phyloP scores from a whole-genome alignment of 1,140 invertebrate species.

The Macrobrachium nipponense region DNA sequence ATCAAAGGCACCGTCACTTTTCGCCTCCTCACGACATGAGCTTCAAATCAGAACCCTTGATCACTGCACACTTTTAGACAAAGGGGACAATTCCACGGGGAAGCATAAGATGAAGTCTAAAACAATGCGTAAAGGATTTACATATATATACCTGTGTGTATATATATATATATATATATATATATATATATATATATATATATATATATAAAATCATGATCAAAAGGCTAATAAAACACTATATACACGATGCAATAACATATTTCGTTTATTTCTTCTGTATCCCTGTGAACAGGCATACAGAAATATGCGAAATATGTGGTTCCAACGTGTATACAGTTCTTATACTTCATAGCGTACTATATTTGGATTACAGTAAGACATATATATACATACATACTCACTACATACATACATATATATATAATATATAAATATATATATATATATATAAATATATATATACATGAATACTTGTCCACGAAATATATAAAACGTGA shows the following conservation, averaged over 20 bases:
- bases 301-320: background rate
- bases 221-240: no score
- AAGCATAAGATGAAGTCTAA: no score
- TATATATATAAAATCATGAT: no score
- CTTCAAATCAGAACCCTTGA: no score
- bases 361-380: background rate
- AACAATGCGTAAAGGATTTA: no score
- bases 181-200: no score
- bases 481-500: background rate
- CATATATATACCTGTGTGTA: no score
- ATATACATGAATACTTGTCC: background rate
- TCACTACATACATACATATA: conserved; percentile 6
- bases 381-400: background rate
- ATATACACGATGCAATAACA: background rate
- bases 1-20: no score
- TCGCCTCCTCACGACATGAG: no score
- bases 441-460: conserved; percentile 18
- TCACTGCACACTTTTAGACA: no score
- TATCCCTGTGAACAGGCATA: background rate
- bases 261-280: background rate
- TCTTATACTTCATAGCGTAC: background rate
- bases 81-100: background rate
- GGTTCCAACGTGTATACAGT: background rate
- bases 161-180: no score
- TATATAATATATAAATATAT: conserved; percentile 13